Evolutionary conservation across 2,797 vertebrate species (phyloP), one percentile per base, ranked within the genome.

Genomic region (Capromys pilorides): DNA sequence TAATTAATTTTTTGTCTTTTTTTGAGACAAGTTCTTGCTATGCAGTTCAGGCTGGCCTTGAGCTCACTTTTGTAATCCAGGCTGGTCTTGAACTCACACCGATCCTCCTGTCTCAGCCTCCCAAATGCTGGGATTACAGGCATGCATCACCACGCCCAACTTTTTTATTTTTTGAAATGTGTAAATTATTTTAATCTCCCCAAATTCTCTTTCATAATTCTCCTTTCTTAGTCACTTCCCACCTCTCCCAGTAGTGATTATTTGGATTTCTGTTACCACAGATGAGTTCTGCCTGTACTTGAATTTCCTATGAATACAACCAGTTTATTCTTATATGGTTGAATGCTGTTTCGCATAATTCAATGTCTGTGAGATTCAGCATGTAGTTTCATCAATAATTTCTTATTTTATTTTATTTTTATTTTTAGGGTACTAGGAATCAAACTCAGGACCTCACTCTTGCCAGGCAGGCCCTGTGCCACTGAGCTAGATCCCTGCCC

Each of bases 241-340:
- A 57, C 12, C 18, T 62, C 22, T 51, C n/a, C 64, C 69, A 85
- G 31, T 66, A 36, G 89, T 62, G 93, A 67, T 89, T 79, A 82
- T 91, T 93, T 39, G 54, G 71, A 49, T 3, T 88, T 94, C 18
- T 73, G 19, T 86, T 45, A 81, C 26, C 14, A 7, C 49, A 64
- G 41, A 64, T 66, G 39, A 82, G 59, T 81, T 88, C 79, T 85
- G 61, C 22, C 45, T 86, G 19, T 84, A 89, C 21, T 89, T 92
- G 62, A 86, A 49, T 51, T 89, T 96, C 18, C 33, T 86, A 12
- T 79, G n/a, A 89, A 82, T 61, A 62, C 57, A 94, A 36, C 91
- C 9, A 51, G 88, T 62, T 26, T 69, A 54, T 41, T 89, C 9
- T 93, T 80, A 64, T 54, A 45, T 94, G 26, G 80, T 45, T 91